These are phyloP conservation scores for Aldabrachelys gigantea DNA, from an alignment of 2,113 vertebrate species.

Conservation along the genomic window DNA sequence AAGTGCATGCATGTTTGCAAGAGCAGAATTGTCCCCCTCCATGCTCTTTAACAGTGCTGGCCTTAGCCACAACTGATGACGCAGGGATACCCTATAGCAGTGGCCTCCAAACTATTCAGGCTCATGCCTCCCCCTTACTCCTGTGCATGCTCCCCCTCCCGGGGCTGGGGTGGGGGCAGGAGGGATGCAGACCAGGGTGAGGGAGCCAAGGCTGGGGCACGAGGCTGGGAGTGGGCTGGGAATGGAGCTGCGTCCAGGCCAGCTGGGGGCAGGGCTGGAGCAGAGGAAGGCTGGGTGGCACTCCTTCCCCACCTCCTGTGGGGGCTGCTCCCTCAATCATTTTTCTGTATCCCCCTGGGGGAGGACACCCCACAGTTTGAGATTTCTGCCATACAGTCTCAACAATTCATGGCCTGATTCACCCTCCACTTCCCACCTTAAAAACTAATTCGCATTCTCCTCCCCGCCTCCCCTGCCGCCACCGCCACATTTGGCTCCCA, in stretches of 20 bases:
- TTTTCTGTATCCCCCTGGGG: no score
- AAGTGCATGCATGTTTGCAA: neutral
- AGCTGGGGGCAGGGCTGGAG: neutral
- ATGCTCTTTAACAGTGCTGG: neutral
- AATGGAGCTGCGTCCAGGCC: neutral
- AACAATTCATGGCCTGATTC: neutral
- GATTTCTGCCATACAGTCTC: no score
- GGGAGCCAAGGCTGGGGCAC: no score
- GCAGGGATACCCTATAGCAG: no score
- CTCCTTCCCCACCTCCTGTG: neutral
- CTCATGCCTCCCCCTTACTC: no score
- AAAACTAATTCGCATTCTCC: neutral
- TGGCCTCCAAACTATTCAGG: no score
- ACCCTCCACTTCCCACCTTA: neutral
- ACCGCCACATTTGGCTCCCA: neutral
- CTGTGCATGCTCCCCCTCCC: no score
- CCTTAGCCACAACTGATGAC: neutral
- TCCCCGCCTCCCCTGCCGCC: fast-evolving
- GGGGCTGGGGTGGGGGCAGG: no score
- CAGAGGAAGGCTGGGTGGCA: neutral
- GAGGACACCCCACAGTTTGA: no score
- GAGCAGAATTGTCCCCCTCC: neutral
- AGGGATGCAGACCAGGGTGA: no score
- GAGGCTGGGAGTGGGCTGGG: neutral
- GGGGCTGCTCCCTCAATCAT: neutral